phyloP scores from a whole-genome alignment of 2,113 vertebrate species.

The Hemiscyllium ocellatum region DNA sequence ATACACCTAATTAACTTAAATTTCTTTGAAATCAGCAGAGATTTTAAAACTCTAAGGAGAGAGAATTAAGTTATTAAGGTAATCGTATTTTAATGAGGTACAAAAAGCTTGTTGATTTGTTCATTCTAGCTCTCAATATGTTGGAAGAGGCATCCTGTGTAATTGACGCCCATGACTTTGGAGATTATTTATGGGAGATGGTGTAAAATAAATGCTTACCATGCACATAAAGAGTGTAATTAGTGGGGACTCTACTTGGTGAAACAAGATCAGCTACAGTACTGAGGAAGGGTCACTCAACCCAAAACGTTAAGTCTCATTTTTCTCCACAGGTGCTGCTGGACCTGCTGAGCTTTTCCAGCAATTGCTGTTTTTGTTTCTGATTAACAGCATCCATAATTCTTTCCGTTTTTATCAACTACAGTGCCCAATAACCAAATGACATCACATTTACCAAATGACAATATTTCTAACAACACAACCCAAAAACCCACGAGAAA shows the following conservation, averaged over 20 bases:
- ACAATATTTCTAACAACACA: neutral
- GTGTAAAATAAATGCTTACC: neutral
- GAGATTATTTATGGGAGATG: neutral
- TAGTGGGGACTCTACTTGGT: neutral
- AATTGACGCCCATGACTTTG: neutral
- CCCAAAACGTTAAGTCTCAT: no score
- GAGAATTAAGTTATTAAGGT: neutral
- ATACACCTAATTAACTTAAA: neutral
- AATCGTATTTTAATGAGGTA: neutral
- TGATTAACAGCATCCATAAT: no score
- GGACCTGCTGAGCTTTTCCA: no score
- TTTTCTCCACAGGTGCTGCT: no score
- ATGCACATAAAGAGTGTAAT: no score
- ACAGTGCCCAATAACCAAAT: neutral
- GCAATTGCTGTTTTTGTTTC: no score
- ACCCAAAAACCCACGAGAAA: neutral
- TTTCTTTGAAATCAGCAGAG: neutral
- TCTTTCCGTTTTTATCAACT: no score
- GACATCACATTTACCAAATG: neutral
- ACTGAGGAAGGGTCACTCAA: no score
- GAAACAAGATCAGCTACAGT: neutral
- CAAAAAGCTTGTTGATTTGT: neutral
- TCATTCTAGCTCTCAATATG: neutral
- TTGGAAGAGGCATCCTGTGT: neutral
- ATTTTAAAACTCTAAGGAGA: neutral